Percentiles rank a stretch among this genome's conserved stretches.
Conservation (phyloP, 2,888 invertebrate genomes). For the Nysson spinosus region DNA sequence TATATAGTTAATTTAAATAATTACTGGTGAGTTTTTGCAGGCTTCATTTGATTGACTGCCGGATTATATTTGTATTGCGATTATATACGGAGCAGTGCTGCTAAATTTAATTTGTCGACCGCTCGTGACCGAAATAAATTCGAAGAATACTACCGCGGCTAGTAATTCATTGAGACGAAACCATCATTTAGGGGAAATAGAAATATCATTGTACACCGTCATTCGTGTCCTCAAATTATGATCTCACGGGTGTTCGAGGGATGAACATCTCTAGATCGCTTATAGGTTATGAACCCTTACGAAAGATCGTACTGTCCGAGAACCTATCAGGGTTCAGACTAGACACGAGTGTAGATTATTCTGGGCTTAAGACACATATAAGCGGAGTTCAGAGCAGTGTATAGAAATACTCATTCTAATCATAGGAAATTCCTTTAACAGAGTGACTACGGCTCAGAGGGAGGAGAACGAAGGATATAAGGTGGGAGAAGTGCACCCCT, state of each 20-base stretch:
- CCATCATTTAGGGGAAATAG: too few species aligned
- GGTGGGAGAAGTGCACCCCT: slow-evolving; percentile 53
- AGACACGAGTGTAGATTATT: slow-evolving; percentile 57
- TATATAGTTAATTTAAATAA: too few species aligned
- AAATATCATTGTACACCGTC: too few species aligned
- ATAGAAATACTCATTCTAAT: slow-evolving; percentile 76
- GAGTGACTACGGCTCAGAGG: slow-evolving; percentile 45
- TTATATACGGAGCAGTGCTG: too few species aligned
- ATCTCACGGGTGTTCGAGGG: slow-evolving; percentile 1
- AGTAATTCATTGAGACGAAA: too few species aligned
- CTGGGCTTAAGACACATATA: slow-evolving; percentile 59
- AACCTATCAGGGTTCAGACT: slow-evolving; percentile 28
- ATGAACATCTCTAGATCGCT: not conserved
- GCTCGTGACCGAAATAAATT: too few species aligned
- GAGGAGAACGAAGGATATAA: slow-evolving; percentile 24
- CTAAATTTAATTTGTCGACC: too few species aligned
- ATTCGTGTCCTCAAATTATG: too few species aligned
- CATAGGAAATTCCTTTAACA: slow-evolving; percentile 74
- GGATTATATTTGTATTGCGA: too few species aligned
- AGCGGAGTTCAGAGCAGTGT: slow-evolving; percentile 60
- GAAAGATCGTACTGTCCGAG: slow-evolving; percentile 1
- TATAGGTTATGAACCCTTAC: not conserved
- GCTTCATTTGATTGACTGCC: too few species aligned
- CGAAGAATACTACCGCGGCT: too few species aligned
- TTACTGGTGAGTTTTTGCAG: too few species aligned